A percentile compares a stretch with the other conserved stretches of the same genome.
Conservation (phyloP, 1,140 invertebrate species). For the Cotesia typhae region DNA sequence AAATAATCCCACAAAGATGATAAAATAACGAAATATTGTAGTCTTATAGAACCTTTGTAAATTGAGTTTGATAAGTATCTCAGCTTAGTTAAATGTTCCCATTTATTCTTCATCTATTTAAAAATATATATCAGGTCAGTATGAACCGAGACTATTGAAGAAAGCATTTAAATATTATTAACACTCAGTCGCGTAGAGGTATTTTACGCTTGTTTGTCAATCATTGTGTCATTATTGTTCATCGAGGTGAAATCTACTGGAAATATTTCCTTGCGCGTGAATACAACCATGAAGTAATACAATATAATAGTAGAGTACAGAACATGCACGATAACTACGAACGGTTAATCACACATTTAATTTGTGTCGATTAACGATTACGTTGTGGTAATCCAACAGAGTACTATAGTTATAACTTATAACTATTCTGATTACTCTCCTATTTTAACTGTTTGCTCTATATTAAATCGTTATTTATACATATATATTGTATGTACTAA, state of each 20-base stretch:
- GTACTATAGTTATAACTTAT: conserved; percentile 15
- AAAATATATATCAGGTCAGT: no score
- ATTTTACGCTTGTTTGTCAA: conserved; percentile 19
- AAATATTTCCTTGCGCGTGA: conserved; percentile 2
- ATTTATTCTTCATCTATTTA: no score
- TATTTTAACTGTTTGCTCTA: no score
- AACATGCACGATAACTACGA: conserved; percentile 32
- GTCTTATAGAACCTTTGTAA: no score
- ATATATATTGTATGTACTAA: no score
- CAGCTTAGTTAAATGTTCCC: no score
- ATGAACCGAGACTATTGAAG: no score
- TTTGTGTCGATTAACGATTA: conserved; percentile 53
- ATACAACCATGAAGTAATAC: conserved; percentile 7
- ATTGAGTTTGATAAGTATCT: no score
- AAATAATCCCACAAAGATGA: no score
- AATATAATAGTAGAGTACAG: conserved; percentile 13
- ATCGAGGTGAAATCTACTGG: conserved; percentile 11
- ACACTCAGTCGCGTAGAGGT: neutral
- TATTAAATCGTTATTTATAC: no score
- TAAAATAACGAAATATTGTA: no score
- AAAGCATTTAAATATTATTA: neutral
- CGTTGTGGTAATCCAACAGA: conserved; percentile 44
- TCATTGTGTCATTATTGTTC: conserved; percentile 5
- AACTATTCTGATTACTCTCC: no score
- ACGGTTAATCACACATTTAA: conserved; percentile 50